Base-by-base conservation (phyloP, 2,797 vertebrate species). In the Fistularia tabacaria region DNA sequence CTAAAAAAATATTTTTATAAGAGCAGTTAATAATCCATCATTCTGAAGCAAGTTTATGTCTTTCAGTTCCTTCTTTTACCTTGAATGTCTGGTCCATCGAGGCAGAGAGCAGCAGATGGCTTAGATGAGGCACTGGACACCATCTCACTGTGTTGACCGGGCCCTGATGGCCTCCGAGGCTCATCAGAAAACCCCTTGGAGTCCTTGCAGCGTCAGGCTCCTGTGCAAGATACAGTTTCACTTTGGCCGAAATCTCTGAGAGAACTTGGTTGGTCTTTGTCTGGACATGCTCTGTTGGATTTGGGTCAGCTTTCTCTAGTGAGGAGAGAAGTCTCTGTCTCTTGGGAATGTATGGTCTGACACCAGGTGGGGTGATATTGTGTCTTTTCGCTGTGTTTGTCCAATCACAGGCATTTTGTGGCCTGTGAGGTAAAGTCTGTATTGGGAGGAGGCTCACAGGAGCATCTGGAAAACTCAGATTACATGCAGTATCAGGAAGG, bases 41-140 rank as follows among this genome's bases (percentile, higher is more conserved):
- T 59, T 53, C 12, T 66, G 13, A 44, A 57, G 59, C 9, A 1
- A 25, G 25, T 25, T 25, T 25, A 3, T 25, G 14, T 25, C 37
- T 14, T 40, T 8, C 2, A 56, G 36, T 37, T 14, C 45, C 14
- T 14, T n/a, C 13, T 36, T 39, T 76, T 93, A 98, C 96, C 96
- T 97, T 98, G 62, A 94, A 66, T 13, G 93, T 96, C 75, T 91
- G 93, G 80, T 99, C 97, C 95, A 98, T 97, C 46, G 97, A 98
- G 6, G 93, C 88, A 0, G 97, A 96, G 55, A 99, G 91, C 51
- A 99, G 90, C 74, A 98, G 73, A 62, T 98, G 95, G 64, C 96
- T 96, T 63, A 81, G 81, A 7, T 91, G 88, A 53, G 70, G 75
- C 6, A 93, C 84, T 0, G 96, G 95, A 74, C 93, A 95, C 97